Percentiles rank a stretch among this genome's conserved stretches.
phyloP scores from a whole-genome alignment of 2,113 vertebrate genomes.

The Sapajus apella region DNA sequence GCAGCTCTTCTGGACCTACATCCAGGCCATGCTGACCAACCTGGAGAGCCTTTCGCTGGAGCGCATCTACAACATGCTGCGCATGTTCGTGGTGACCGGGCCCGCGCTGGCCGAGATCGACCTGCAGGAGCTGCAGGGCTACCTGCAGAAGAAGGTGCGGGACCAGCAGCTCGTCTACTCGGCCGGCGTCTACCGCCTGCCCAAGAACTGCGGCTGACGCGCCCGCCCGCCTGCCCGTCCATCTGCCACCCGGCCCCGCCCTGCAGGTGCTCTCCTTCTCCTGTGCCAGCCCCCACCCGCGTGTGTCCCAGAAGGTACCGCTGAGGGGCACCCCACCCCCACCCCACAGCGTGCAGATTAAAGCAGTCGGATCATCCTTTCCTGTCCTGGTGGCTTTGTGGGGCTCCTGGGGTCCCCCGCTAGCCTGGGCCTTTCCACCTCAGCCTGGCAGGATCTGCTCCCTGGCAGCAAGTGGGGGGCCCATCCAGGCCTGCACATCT shows the following conservation, averaged over 20 bases:
- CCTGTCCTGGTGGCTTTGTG: not conserved
- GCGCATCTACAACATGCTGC: constrained; percentile 97
- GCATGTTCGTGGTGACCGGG: constrained; percentile 96
- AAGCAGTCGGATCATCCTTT: not conserved
- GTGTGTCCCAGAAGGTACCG: not conserved
- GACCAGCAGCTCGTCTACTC: constrained; percentile 94
- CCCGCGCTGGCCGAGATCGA: constrained; percentile 96
- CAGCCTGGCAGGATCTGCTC: not conserved
- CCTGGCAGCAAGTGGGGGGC: not conserved
- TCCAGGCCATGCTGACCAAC: constrained; percentile 99
- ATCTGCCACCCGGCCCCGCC: not conserved
- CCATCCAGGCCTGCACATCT: not conserved
- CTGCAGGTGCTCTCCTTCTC: not conserved
- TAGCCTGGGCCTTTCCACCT: no score
- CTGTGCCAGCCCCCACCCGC: not conserved
- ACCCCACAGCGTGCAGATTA: not conserved
- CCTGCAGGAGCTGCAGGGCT: constrained; percentile 94
- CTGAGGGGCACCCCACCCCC: no score
- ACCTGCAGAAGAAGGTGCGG: constrained; percentile 95
- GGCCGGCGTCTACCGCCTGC: constrained; percentile 94
- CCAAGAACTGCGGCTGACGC: constrained; percentile 86
- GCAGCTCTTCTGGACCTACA: constrained; percentile 98
- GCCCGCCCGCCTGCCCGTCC: not conserved
- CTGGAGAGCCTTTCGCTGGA: constrained; percentile 97
- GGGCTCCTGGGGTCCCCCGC: not conserved